A percentile compares a stretch with the other conserved stretches of the same genome.
These are phyloP conservation scores for Stichopus chloronotus DNA, from an alignment of 35 echinoderm and acorn worm genomes.

Conservation along the genomic window DNA sequence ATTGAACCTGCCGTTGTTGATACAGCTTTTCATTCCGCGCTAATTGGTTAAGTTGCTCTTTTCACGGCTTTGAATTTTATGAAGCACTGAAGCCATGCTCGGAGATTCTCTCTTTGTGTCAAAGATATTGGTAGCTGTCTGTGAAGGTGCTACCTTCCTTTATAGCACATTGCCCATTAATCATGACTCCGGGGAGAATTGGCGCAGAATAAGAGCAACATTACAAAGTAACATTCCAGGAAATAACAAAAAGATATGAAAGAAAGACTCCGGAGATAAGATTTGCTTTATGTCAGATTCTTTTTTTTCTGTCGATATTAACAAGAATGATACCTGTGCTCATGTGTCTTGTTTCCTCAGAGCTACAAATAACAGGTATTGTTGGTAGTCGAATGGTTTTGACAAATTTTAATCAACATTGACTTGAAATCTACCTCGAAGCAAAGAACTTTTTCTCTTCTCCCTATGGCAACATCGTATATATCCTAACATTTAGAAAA, in stretches of 20 bases:
- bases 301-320: neutral
- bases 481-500: neutral
- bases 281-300: neutral
- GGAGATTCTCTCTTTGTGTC: neutral
- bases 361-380: constrained; percentile 25
- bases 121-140: neutral
- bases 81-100: constrained; percentile 11
- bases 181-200: constrained; percentile 6
- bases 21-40: constrained; percentile 18
- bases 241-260: neutral
- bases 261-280: neutral
- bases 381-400: neutral
- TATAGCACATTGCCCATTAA: constrained; percentile 8
- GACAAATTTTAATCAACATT: constrained; percentile 16
- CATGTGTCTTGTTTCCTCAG: neutral
- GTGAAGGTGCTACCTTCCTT: neutral
- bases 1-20: constrained; percentile 19
- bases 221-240: neutral
- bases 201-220: neutral
- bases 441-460: neutral
- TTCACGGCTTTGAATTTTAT: constrained; percentile 46
- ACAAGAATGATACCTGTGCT: constrained; percentile 13
- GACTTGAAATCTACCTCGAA: neutral
- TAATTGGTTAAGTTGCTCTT: constrained; percentile 48
- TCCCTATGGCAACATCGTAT: neutral